These are phyloP conservation scores for Ectemnius cavifrons DNA, from an alignment of 2,888 invertebrate genomes.

Conservation along the genomic window DNA sequence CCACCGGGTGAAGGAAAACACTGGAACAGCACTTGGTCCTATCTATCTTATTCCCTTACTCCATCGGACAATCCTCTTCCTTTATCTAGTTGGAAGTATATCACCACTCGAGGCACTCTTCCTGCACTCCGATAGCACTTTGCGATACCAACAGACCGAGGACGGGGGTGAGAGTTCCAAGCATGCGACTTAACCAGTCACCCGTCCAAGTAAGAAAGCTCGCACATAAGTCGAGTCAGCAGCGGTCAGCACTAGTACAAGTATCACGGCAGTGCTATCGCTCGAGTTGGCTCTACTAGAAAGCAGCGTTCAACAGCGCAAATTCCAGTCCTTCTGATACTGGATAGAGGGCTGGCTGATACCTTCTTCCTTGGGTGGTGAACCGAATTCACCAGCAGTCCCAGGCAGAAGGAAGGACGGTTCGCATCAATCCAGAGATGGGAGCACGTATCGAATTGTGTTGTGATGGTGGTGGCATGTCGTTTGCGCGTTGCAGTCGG, in stretches of 20 bases:
- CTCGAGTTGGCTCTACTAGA: neutral
- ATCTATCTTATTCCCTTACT: neutral
- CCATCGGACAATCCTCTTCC: neutral
- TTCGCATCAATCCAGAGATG: no score
- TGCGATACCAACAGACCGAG: conserved; percentile 4
- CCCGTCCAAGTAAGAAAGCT: neutral
- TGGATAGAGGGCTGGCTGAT: no score
- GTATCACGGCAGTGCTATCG: neutral
- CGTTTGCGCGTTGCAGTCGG: neutral
- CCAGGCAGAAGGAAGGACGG: no score
- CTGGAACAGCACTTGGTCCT: conserved; percentile 19
- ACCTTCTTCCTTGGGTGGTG: no score
- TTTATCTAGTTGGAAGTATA: conserved; percentile 6
- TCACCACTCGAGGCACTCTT: conserved; percentile 38
- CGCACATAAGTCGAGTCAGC: neutral
- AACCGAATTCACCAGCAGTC: no score
- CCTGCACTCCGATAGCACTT: conserved; percentile 19
- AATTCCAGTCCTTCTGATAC: no score
- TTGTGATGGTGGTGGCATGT: neutral
- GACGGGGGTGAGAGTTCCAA: neutral
- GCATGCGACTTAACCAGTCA: neutral
- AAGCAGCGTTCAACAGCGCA: no score
- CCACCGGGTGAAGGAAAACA: conserved; percentile 48
- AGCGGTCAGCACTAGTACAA: neutral
- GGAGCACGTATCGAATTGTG: neutral